phyloP scores from a whole-genome alignment of 1,140 invertebrate species.

The Drosophila subobscura region DNA sequence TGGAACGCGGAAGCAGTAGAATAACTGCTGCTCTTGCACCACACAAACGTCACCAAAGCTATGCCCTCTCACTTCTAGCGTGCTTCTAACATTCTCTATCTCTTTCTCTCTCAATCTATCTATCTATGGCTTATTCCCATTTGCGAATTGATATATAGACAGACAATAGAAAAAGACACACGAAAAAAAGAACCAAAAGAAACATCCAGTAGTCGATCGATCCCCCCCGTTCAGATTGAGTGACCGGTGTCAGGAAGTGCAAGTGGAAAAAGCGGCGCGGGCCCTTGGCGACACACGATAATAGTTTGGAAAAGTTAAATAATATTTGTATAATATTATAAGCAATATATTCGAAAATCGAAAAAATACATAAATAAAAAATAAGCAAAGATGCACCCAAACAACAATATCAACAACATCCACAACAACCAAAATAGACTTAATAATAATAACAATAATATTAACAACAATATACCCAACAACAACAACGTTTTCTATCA shows the following conservation, averaged over 20 bases:
- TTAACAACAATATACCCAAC: constrained; percentile 5
- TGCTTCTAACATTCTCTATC: constrained; percentile 15
- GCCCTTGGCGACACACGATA: constrained; percentile 28
- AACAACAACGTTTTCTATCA: constrained; percentile 48
- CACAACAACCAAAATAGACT: constrained; percentile 44
- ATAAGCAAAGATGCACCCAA: constrained; percentile 8
- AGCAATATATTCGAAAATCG: too few species aligned
- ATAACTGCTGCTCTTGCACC: too few species aligned
- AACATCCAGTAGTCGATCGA: constrained; percentile 13
- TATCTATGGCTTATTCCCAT: constrained; percentile 3
- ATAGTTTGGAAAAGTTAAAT: constrained; percentile 6
- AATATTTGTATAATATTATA: too few species aligned
- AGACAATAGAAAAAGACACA: constrained; percentile 36
- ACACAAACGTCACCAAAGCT: too few species aligned
- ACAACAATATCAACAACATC: constrained; percentile 15
- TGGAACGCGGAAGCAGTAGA: too few species aligned
- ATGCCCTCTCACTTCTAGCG: too few species aligned
- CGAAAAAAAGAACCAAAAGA: constrained; percentile 20
- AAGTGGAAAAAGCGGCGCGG: background rate
- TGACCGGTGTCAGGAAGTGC: constrained; percentile 13
- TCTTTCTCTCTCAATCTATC: constrained; percentile 4
- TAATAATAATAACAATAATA: constrained; percentile 28
- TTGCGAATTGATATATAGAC: constrained; percentile 42
- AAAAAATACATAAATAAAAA: constrained; percentile 6
- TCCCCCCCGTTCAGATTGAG: constrained; percentile 11